Base-by-base conservation (phyloP, 1,140 invertebrate species). In the Musca domestica region DNA sequence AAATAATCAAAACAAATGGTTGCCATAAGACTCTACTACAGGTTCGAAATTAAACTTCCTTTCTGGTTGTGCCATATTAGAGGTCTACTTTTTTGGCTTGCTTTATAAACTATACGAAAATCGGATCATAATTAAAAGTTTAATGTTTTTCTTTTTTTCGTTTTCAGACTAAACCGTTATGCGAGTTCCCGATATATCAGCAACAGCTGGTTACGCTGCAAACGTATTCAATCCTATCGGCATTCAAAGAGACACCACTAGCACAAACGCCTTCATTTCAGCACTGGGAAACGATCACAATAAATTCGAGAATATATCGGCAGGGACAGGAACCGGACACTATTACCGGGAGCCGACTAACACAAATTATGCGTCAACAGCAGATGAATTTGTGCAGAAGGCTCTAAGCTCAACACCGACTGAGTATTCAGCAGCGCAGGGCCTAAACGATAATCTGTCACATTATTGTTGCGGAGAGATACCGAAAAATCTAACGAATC, bases 171-270 rank as follows among this genome's bases (percentile, higher is more conserved):
- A 23, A 19, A 69, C 3, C 68, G 68, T 66, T 69, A 69, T 69
- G 68, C 68, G 68, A 69, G 68, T 69, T 58, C 68, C 68, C 52
- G 64, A 69, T 56, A 69, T 69, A n/a, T 58, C 68, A 20, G 27
- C 64, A 66, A 69, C 68, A 69, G 68, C 68, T 66, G 68, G 68
- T 66, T 66, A 69, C 54, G 68, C 68, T 69, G 68, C 68, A 56
- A 23, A 52, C 19, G 46, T 49, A 48, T 64, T 48, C 22, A 64
- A 61, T 34, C 56, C 56, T 19, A 34, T 61, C 14, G 34, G 34
- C 34, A 61, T 34, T 17, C 56, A 61, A 61, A 27, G 56, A 61
- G 56, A 61, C 17, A 61, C 34, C 34, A n/a, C n/a, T n/a, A 61
- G 56, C 56, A 41, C 56, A 61, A 61, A 34, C 34, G 34, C 56